Conservation (phyloP, 1,140 invertebrate species). For the Nasonia giraulti region DNA sequence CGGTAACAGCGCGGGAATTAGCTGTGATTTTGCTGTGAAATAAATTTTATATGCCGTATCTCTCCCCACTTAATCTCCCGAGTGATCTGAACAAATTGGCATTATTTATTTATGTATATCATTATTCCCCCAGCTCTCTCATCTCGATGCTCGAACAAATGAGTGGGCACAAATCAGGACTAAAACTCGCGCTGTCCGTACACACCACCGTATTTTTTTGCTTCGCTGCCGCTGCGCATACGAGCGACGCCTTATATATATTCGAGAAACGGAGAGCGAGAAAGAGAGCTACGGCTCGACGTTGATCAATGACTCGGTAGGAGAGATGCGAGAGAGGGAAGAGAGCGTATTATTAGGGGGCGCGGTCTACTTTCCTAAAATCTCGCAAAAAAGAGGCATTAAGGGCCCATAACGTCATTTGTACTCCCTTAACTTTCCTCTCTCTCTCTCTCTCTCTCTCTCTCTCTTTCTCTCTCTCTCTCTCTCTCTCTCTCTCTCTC, state of each 20-base stretch:
- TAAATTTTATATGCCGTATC: no score
- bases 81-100: constrained; percentile 12
- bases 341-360: constrained; percentile 25
- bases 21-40: no score
- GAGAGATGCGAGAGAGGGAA: constrained; percentile 9
- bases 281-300: background rate
- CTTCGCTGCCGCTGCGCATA: background rate
- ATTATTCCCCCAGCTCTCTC: background rate
- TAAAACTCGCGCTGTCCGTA: constrained; percentile 19
- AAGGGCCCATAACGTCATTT: constrained; percentile 47
- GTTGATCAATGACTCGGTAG: constrained; percentile 45
- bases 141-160: constrained; percentile 33
- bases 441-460: no score
- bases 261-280: background rate
- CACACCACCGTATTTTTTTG: background rate
- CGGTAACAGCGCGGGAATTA: no score
- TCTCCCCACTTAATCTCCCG: background rate
- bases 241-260: background rate
- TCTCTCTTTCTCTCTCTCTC: no score
- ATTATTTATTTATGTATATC: constrained; percentile 21
- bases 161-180: constrained; percentile 33
- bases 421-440: constrained; percentile 45
- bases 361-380: constrained; percentile 40
- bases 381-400: constrained; percentile 41
- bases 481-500: no score